Base-by-base conservation (phyloP, 2,888 invertebrate genomes). In the Folsomia manolachei region DNA sequence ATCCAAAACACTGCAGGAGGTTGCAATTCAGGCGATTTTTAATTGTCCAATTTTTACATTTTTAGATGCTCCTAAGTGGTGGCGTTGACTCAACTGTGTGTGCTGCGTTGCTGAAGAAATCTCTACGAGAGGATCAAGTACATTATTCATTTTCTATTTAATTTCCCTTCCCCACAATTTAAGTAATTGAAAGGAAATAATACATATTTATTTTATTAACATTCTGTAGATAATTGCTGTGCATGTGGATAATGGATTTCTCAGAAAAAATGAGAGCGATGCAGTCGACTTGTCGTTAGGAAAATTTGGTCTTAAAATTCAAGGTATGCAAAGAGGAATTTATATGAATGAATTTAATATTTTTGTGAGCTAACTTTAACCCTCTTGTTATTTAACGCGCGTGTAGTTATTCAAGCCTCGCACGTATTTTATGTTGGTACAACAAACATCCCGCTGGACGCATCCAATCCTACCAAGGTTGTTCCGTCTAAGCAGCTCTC, bases 31-130 rank as follows among this genome's bases (percentile, higher is more conserved):
- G 64, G 39, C 70, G 65, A 56, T 72, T 52, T 63, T 52, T 51
- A 73, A 19, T 11, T 63, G 67, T 60, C 52, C 18, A n/a, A 53
- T n/a, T 24, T 23, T 75, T 77, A 52, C 70, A 83, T 39, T 70
- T 83, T 14, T 82, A 96, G 91, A 89, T 95, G 84, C 85, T 97
- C 82, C 91, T 97, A 69, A 97, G 97, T 84, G 99, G 99, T 23
- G 99, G 99, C 26, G 99, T 99, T 2, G 99, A 99, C 86, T 99
- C 98, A 0, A 95, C 98, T n/a, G 99, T 99, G 11, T 99, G 98
- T 86, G 97, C 97, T 26, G 97, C 97, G 24, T 86, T 99, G 74
- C 87, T 99, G 69, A 91, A 94, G 84, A 92, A 92, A 83, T 96
- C 98, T 11, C 87, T 99, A 66, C 88, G 89, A 74, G 90, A 91